Percentiles rank a stretch among this genome's conserved stretches.
Conservation (phyloP, 2,888 invertebrate genomes). For the Cephus pygmeus region DNA sequence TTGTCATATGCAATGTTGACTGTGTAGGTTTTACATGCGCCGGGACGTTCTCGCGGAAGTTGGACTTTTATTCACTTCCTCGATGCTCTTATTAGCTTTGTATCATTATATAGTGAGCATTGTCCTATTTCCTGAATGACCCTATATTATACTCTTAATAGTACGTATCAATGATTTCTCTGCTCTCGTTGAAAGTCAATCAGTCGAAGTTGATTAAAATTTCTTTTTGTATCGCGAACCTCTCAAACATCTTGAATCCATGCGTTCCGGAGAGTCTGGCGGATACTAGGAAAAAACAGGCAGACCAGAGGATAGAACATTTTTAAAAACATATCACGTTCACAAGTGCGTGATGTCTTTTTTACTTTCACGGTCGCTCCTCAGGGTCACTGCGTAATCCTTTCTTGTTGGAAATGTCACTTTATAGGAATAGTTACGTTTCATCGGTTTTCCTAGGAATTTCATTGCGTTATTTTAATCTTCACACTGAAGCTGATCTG, state of each 20-base stretch:
- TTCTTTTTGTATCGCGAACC: not conserved
- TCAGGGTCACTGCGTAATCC: not conserved
- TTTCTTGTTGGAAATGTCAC: not conserved
- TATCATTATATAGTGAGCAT: not conserved
- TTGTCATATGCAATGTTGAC: not conserved
- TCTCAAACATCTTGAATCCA: not conserved
- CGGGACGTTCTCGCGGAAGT: not conserved
- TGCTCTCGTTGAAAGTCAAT: not conserved
- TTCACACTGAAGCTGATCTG: not conserved
- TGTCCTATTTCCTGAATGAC: not conserved
- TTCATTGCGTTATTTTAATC: not conserved
- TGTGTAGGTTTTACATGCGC: not conserved
- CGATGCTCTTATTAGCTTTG: not conserved
- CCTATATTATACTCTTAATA: not conserved
- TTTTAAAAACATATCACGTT: not conserved
- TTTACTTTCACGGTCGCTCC: constrained; percentile 3
- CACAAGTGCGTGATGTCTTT: not conserved
- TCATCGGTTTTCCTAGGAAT: not conserved
- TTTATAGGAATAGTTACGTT: not conserved
- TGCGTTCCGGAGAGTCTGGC: not conserved
- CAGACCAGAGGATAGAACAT: constrained; percentile 8
- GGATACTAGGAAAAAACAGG: constrained; percentile 8
- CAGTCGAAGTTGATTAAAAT: not conserved
- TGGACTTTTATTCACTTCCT: not conserved
- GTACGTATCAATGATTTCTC: not conserved